Evolutionary conservation across 2,113 vertebrate genomes (phyloP).

Genomic region (Girardinichthys multiradiatus): DNA sequence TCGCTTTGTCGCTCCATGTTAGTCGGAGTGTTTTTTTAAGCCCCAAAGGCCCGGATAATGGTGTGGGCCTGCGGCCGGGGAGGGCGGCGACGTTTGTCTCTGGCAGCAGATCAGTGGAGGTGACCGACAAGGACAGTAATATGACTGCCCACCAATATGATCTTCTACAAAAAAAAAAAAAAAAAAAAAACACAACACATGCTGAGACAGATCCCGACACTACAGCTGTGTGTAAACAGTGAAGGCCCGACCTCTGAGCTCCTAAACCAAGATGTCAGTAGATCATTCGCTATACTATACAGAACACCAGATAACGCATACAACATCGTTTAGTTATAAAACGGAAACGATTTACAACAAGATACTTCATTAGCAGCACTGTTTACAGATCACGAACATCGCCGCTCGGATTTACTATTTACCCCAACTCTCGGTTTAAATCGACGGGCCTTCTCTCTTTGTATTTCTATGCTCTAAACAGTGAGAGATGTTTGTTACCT

Average conservation of each 20-base stretch:
- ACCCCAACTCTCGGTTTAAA: too few species aligned
- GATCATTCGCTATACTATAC: background rate
- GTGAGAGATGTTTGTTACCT: constrained; percentile 38
- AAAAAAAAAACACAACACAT: too few species aligned
- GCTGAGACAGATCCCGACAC: background rate
- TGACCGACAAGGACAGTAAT: constrained; percentile 53
- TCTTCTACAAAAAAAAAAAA: background rate
- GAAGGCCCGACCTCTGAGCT: constrained; percentile 31
- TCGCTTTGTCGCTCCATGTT: accelerated
- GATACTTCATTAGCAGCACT: background rate
- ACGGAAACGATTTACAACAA: background rate
- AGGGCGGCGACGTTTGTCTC: constrained; percentile 6
- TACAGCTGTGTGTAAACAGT: constrained; percentile 49
- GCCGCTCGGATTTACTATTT: background rate
- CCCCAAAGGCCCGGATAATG: background rate
- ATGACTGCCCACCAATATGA: background rate
- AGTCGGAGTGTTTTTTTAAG: background rate
- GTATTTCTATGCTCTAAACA: background rate
- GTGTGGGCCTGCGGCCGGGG: constrained; percentile 30
- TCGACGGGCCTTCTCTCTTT: too few species aligned
- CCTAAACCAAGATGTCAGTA: constrained; percentile 12
- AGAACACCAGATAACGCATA: accelerated
- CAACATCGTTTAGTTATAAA: background rate
- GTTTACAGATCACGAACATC: background rate
- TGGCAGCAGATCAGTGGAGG: constrained; percentile 63